Evolutionary conservation across 2,113 vertebrate species (phyloP).

Genomic region (Microcebus murinus): DNA sequence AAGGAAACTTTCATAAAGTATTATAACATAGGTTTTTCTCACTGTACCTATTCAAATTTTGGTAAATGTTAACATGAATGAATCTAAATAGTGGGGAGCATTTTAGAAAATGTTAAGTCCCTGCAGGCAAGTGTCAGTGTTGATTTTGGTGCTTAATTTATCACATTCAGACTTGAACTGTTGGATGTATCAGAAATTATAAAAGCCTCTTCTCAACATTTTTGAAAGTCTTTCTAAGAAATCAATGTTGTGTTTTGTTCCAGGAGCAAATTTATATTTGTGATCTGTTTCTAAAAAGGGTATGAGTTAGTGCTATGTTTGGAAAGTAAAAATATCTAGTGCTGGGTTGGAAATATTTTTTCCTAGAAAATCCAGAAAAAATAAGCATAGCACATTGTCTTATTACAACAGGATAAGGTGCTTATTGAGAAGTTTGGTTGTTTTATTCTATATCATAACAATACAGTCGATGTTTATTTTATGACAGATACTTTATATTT

Average conservation of each 20-base stretch:
- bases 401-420: neutral
- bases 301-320: neutral
- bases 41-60: neutral
- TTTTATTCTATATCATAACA: neutral
- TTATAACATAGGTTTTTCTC: neutral
- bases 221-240: constrained; percentile 37
- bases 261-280: neutral
- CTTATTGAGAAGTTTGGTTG: neutral
- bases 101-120: neutral
- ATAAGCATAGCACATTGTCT: neutral
- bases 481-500: neutral
- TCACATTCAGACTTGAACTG: neutral
- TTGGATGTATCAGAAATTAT: neutral
- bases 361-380: constrained; percentile 7
- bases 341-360: neutral
- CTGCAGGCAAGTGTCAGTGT: neutral
- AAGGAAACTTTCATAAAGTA: neutral
- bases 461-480: constrained; percentile 5
- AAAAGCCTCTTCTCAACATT: constrained; percentile 18
- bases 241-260: neutral
- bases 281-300: constrained; percentile 19
- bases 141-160: constrained; percentile 52
- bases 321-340: neutral
- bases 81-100: neutral
- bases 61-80: neutral